These are phyloP conservation scores for Rhamnusium bicolor DNA, from an alignment of 2,888 invertebrate genomes.

Conservation along the genomic window DNA sequence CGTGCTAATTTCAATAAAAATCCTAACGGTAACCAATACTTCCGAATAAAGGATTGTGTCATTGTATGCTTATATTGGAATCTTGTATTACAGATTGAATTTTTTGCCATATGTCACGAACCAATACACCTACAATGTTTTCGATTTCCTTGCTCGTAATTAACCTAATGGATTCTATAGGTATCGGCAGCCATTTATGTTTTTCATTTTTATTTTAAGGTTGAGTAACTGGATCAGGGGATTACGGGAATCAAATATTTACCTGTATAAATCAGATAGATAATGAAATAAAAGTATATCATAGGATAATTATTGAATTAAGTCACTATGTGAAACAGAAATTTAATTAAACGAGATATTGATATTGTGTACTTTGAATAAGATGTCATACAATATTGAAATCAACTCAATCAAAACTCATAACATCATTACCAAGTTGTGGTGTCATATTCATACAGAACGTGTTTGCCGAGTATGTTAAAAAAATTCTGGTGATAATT, in stretches of 20 bases:
- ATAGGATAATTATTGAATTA: too few species aligned
- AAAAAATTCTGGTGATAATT: too few species aligned
- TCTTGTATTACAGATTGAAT: conserved; percentile 55
- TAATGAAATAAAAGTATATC: background rate
- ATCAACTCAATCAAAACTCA: too few species aligned
- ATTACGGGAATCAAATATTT: background rate
- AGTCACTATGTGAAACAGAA: too few species aligned
- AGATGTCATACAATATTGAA: too few species aligned
- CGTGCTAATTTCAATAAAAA: conserved; percentile 64
- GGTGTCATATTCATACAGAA: too few species aligned
- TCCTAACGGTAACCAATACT: conserved; percentile 61
- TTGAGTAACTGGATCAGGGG: background rate
- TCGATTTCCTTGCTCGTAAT: conserved; percentile 28
- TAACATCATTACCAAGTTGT: too few species aligned
- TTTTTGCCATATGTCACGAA: conserved; percentile 56
- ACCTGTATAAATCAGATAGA: background rate
- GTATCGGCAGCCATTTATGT: background rate
- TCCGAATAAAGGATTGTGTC: conserved; percentile 65
- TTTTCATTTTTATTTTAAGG: background rate
- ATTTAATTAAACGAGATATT: too few species aligned
- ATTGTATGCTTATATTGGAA: conserved; percentile 67
- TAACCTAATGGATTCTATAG: conserved; percentile 10
- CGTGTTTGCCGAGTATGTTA: too few species aligned
- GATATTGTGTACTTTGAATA: too few species aligned
- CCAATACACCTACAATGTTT: conserved; percentile 37